Percentiles rank a stretch among this genome's conserved stretches.
These are phyloP conservation scores for Champsocephalus esox DNA, from an alignment of 2,797 vertebrate species.

Conservation along the genomic window DNA sequence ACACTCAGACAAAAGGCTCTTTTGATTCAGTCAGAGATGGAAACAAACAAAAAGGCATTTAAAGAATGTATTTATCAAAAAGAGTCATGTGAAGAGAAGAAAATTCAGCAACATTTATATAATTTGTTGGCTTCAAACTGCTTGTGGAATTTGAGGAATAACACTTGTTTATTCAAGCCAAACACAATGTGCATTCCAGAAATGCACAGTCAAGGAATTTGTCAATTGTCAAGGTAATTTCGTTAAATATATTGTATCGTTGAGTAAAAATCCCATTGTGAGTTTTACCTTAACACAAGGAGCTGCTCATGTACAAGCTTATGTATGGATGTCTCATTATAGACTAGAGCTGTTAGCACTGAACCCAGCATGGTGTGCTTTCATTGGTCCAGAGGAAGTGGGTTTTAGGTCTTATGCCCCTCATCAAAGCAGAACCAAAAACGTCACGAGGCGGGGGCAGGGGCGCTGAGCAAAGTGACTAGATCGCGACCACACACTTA, in stretches of 20 bases:
- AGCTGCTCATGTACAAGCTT: not conserved
- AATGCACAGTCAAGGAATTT: not conserved
- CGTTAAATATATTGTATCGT: not conserved
- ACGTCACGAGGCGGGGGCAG: no score
- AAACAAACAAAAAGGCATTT: not conserved
- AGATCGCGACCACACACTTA: no score
- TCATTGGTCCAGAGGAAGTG: not conserved
- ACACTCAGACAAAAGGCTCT: slow-evolving; percentile 13
- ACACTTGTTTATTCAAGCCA: no score
- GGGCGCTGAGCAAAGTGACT: no score
- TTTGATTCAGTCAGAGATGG: slow-evolving; percentile 4
- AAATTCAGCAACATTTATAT: not conserved
- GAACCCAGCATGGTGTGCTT: not conserved
- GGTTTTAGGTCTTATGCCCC: not conserved
- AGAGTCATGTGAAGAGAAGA: slow-evolving; percentile 1
- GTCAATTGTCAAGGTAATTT: not conserved
- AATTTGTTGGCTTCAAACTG: not conserved
- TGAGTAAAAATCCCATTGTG: not conserved
- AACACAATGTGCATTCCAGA: slow-evolving; percentile 5
- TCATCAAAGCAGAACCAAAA: no score
- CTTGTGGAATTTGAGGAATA: not conserved
- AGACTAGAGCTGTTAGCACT: not conserved
- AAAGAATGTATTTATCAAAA: slow-evolving; percentile 29
- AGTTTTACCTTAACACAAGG: not conserved
- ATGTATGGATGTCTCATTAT: not conserved